A percentile compares a stretch with the other conserved stretches of the same genome.
These are phyloP conservation scores for Labia minor DNA, from an alignment of 2,888 invertebrate species.

Conservation along the genomic window DNA sequence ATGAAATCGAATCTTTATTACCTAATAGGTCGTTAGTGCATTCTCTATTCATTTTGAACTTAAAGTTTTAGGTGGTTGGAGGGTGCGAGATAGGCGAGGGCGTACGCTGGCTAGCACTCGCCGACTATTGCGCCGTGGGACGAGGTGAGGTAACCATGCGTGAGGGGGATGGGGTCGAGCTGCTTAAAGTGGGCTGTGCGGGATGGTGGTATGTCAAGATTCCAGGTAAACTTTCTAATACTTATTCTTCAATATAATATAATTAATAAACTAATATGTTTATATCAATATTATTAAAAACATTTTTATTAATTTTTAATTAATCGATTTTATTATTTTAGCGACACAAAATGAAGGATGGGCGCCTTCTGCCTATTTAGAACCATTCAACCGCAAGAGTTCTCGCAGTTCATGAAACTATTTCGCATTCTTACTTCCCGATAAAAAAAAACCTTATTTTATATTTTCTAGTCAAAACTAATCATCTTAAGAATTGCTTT, in stretches of 20 bases:
- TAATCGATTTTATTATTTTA: constrained; percentile 33
- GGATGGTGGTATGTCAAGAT: constrained; percentile 95
- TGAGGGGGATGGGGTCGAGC: constrained; percentile 81
- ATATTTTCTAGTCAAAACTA: neutral
- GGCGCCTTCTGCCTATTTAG: constrained; percentile 89
- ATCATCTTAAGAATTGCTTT: neutral
- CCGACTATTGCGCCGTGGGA: constrained; percentile 87
- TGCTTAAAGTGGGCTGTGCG: constrained; percentile 85
- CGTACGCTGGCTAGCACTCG: constrained; percentile 64
- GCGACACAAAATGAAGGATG: constrained; percentile 72
- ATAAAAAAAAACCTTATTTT: neutral
- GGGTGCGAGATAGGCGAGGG: neutral
- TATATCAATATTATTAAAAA: too few species aligned
- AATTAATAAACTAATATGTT: constrained; percentile 16
- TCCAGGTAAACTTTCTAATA: constrained; percentile 47
- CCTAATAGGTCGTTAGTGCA: too few species aligned
- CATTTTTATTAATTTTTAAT: constrained; percentile 14
- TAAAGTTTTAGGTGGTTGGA: neutral
- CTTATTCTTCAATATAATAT: constrained; percentile 14
- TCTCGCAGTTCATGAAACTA: constrained; percentile 29
- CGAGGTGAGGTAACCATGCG: constrained; percentile 80
- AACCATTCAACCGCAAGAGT: constrained; percentile 40
- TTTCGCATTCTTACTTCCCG: constrained; percentile 3
- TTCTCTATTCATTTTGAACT: neutral
- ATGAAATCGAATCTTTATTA: too few species aligned